Conservation (phyloP, 1,140 invertebrate genomes). For the Drosophila kepulauana region DNA sequence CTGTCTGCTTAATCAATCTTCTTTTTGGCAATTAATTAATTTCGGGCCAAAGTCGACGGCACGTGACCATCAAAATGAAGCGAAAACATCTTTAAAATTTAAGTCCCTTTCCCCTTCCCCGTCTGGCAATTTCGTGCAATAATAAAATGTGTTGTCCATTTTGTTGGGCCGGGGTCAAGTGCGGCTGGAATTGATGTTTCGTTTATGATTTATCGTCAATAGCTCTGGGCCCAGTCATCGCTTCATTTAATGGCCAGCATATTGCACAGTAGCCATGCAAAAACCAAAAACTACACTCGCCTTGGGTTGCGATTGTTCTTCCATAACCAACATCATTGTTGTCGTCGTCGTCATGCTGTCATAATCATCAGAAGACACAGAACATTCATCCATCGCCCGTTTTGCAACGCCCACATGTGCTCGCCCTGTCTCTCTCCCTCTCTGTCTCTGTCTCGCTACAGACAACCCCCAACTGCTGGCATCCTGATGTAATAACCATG, state of each 20-base stretch:
- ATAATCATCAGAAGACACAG: conserved; percentile 81
- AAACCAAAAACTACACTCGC: conserved; percentile 78
- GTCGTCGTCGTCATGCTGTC: conserved; percentile 78
- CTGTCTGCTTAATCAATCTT: conserved; percentile 71
- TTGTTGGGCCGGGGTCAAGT: conserved; percentile 70
- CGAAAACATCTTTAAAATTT: conserved; percentile 45
- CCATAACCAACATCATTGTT: conserved; percentile 9
- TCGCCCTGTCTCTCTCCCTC: not conserved
- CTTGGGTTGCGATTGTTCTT: conserved; percentile 25
- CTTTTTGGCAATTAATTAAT: conserved; percentile 77
- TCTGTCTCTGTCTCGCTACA: not conserved
- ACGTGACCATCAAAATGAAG: conserved; percentile 58
- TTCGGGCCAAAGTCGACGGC: conserved; percentile 48
- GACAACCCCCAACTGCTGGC: conserved; percentile 27
- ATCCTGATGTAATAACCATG: conserved; percentile 84
- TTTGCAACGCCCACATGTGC: conserved; percentile 77
- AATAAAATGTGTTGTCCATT: conserved; percentile 27
- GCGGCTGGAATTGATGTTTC: conserved; percentile 85
- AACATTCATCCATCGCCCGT: conserved; percentile 66
- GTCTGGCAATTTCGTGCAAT: too few species aligned
- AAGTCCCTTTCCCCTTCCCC: not conserved
- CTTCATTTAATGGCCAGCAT: conserved; percentile 70
- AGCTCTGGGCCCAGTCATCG: conserved; percentile 59
- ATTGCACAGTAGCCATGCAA: conserved; percentile 71
- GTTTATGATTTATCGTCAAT: conserved; percentile 84